Evolutionary conservation across 2,797 vertebrate species (phyloP).

Genomic region (Heterohyrax brucei): DNA sequence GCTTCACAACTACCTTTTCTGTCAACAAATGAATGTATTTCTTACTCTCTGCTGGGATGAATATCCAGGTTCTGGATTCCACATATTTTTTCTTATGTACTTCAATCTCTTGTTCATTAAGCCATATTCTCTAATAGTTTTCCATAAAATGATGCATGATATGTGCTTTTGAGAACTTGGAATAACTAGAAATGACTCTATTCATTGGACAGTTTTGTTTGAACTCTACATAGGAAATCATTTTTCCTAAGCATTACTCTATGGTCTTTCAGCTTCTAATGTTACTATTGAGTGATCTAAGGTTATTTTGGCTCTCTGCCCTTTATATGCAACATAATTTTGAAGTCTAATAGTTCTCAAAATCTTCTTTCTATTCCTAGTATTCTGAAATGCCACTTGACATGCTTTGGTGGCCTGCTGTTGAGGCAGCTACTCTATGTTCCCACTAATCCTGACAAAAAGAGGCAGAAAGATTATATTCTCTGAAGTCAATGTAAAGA

Average conservation of each 20-base stretch:
- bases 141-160: background rate
- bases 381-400: background rate
- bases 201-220: constrained; percentile 31
- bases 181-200: background rate
- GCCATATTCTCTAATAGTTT: background rate
- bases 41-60: background rate
- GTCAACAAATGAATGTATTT: background rate
- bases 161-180: background rate
- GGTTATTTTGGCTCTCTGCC: background rate
- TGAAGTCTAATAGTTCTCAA: background rate
- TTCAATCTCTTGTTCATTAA: background rate
- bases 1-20: background rate
- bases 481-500: background rate
- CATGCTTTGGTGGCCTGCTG: background rate
- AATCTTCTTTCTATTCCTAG: constrained; percentile 1
- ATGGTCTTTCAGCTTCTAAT: background rate
- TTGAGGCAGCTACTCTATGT: background rate
- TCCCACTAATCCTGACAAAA: constrained; percentile 15
- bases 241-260: background rate
- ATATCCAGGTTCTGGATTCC: background rate
- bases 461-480: background rate
- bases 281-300: background rate
- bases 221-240: background rate
- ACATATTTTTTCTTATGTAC: background rate
- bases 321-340: background rate